These are phyloP conservation scores for Thymelicus sylvestris DNA, from an alignment of 2,888 invertebrate species.

Conservation along the genomic window DNA sequence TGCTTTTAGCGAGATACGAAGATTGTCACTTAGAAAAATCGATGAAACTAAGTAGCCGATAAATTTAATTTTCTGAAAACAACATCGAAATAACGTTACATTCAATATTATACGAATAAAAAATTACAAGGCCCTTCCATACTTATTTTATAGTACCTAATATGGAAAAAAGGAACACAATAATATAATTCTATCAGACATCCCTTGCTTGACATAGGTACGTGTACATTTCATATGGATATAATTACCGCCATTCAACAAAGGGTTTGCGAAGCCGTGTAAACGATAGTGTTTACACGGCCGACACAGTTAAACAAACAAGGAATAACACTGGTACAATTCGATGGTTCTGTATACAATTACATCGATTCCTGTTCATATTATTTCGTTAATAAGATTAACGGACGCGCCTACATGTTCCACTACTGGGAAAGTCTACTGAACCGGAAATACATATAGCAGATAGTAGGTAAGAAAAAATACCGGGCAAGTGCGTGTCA, in stretches of 20 bases:
- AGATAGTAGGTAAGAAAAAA: no score
- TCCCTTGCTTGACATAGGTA: no score
- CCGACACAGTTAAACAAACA: neutral
- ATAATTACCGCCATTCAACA: neutral
- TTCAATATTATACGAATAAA: neutral
- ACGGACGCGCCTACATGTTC: neutral
- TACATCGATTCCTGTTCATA: neutral
- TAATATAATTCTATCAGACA: no score
- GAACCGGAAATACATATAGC: no score
- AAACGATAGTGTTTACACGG: constrained; percentile 6
- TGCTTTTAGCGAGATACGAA: constrained; percentile 25
- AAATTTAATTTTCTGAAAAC: constrained; percentile 18
- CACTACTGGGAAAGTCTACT: no score
- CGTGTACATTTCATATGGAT: no score
- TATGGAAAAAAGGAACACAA: no score
- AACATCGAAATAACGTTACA: neutral
- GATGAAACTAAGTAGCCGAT: constrained; percentile 18
- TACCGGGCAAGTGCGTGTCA: no score
- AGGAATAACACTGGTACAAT: neutral
- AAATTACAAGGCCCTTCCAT: no score
- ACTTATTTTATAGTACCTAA: no score
- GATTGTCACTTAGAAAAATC: constrained; percentile 34
- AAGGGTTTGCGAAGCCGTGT: neutral
- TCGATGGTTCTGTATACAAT: neutral
- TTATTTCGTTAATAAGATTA: neutral